Base-by-base conservation (phyloP, 2,797 vertebrate genomes). In the Valencia hispanica region DNA sequence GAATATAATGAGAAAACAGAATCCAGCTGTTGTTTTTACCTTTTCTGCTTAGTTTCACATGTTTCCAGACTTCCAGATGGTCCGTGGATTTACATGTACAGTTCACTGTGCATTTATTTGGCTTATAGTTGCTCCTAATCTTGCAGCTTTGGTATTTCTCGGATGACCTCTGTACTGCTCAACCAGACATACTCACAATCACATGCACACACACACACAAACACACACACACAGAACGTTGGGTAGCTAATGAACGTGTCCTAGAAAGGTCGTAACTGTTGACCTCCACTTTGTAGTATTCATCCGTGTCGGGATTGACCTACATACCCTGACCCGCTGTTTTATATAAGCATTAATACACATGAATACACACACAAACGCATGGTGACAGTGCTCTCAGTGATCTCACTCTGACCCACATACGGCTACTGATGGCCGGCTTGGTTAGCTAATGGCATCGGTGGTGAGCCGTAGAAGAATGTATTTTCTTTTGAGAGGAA, bases 291-390 rank as follows among this genome's bases (percentile, higher is more conserved):
- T 72, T 18, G 71, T 83, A 71, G 68, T 61, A 68, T 80, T 88
- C 69, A 84, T 83, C n/a, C 83, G 51, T 72, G 65, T 83, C 59
- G 65, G 36, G 70, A 47, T 80, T 92, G 88, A 92, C 88, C 86
- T 76, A 90, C 85, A 91, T 87, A 90, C 79, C 74, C 68, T 69
- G 53, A 74, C 18, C 51, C 27, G 22, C 63, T 81, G 68, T 82
- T 76, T 70, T 78, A 79, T 73, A 80, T 72, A 82, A 76, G 77
- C 82, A 80, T 72, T 76, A 73, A 79, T 73, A 72, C 78, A 82
- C 79, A 81, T 59, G 53, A 55, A 70, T 39, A 73, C 48, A 70
- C 72, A 81, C 75, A 72, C 45, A 72, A 72, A 84, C 70, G 45
- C 51, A 61, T 66, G 61, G 63, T 80, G 73, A 57, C 65, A 71